These are phyloP conservation scores for Zaprionus nigranus DNA, from an alignment of 1,140 invertebrate genomes.

Conservation along the genomic window DNA sequence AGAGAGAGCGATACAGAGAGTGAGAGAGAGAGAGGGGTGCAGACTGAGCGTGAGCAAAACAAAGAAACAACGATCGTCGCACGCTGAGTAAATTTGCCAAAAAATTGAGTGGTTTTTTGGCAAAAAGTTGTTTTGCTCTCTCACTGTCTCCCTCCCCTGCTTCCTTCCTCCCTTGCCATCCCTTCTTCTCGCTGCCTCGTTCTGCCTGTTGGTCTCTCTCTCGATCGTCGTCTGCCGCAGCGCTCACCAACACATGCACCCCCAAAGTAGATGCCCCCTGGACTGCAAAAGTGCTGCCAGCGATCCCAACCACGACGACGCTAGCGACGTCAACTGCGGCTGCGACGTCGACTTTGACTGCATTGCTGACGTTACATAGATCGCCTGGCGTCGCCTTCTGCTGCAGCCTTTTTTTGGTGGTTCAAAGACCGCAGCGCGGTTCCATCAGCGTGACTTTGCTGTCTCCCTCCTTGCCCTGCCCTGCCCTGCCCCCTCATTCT, in stretches of 20 bases:
- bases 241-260: slow-evolving; percentile 37
- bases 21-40: background rate
- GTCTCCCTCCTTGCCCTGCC: background rate
- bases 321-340: slow-evolving; percentile 1
- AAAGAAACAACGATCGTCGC: background rate
- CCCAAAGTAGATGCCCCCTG: slow-evolving; percentile 33
- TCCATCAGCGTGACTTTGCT: slow-evolving; percentile 28
- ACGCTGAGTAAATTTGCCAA: slow-evolving; percentile 56
- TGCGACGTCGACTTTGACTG: slow-evolving; percentile 2
- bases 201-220: slow-evolving; percentile 24
- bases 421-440: slow-evolving; percentile 66
- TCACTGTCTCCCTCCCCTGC: slow-evolving; percentile 11
- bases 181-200: slow-evolving; percentile 26
- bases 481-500: background rate
- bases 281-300: slow-evolving; percentile 28
- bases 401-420: slow-evolving; percentile 45
- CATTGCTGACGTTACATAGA: slow-evolving; percentile 61
- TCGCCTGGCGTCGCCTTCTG: slow-evolving; percentile 25
- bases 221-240: slow-evolving; percentile 8
- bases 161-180: background rate
- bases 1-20: background rate
- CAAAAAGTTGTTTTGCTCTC: slow-evolving; percentile 42
- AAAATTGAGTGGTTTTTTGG: slow-evolving; percentile 26
- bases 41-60: background rate
- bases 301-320: slow-evolving; percentile 11